Percentiles rank a stretch among this genome's conserved stretches.
These are phyloP conservation scores for Nesoenas mayeri DNA, from an alignment of 2,113 vertebrate genomes.

Conservation along the genomic window DNA sequence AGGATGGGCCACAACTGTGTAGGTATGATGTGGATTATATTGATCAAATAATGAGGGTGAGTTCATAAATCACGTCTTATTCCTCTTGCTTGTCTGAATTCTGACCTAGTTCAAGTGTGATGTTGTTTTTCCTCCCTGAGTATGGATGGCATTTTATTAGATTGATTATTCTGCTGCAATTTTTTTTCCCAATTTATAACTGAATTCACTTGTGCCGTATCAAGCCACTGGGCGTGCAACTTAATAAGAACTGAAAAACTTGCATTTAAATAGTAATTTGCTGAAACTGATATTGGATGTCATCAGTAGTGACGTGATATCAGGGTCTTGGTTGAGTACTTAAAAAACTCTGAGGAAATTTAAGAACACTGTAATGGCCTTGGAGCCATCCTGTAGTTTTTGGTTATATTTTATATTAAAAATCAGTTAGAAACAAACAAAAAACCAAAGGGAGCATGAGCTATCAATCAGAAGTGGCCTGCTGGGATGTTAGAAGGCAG, in stretches of 20 bases:
- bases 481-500: neutral
- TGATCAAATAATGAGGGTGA: neutral
- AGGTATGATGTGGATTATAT: neutral
- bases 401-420: neutral
- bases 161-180: neutral
- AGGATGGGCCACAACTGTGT: neutral
- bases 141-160: neutral
- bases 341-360: neutral
- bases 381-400: neutral
- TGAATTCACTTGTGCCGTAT: neutral
- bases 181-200: neutral
- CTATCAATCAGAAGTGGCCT: neutral
- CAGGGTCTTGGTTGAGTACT: neutral
- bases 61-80: neutral
- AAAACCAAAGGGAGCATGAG: neutral
- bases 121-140: neutral
- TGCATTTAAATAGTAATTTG: neutral
- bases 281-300: neutral
- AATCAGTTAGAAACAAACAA: neutral
- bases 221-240: neutral
- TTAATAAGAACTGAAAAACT: neutral
- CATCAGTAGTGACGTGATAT: neutral
- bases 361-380: neutral
- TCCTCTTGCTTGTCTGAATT: neutral
- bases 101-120: neutral